These are phyloP conservation scores for Cydia strobilella DNA, from an alignment of 1,140 invertebrate genomes.

Conservation along the genomic window DNA sequence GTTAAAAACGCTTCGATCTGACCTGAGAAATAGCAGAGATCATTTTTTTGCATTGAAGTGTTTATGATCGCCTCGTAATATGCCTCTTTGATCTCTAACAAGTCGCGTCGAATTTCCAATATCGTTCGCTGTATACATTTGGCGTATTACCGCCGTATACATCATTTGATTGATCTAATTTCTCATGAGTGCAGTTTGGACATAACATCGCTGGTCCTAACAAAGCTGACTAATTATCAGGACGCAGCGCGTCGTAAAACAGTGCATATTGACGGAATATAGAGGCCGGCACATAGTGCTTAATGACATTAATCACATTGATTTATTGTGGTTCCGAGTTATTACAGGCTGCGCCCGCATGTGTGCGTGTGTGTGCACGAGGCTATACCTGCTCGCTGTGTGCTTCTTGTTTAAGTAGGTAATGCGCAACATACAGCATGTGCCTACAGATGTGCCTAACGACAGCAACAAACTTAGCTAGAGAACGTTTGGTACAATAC, in stretches of 20 bases:
- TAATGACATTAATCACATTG: slow-evolving; percentile 81
- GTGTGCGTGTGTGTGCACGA: slow-evolving; percentile 60
- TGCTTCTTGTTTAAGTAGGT: slow-evolving; percentile 64
- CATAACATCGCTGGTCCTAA: slow-evolving; percentile 69
- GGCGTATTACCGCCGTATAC: slow-evolving; percentile 42
- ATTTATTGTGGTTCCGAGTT: slow-evolving; percentile 81
- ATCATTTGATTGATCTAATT: slow-evolving; percentile 61
- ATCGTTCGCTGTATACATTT: slow-evolving; percentile 41
- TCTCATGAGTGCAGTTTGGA: slow-evolving; percentile 44
- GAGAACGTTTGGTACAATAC: slow-evolving; percentile 36
- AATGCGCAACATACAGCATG: slow-evolving; percentile 42
- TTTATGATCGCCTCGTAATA: slow-evolving; percentile 70
- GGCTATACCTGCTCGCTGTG: slow-evolving; percentile 47
- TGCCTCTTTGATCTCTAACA: slow-evolving; percentile 67
- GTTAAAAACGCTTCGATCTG: slow-evolving; percentile 51
- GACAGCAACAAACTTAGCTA: neutral
- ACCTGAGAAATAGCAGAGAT: slow-evolving; percentile 70
- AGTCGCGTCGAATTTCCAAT: slow-evolving; percentile 53
- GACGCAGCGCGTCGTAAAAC: slow-evolving; percentile 77
- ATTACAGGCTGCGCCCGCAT: slow-evolving; percentile 71
- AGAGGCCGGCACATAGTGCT: slow-evolving; percentile 79
- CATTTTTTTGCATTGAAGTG: slow-evolving; percentile 70
- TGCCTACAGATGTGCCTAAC: slow-evolving; percentile 40
- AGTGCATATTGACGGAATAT: slow-evolving; percentile 80
- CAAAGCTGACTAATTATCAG: slow-evolving; percentile 79